Evolutionary conservation across 1,140 invertebrate genomes (phyloP).

Genomic region (Ceratina australensis): DNA sequence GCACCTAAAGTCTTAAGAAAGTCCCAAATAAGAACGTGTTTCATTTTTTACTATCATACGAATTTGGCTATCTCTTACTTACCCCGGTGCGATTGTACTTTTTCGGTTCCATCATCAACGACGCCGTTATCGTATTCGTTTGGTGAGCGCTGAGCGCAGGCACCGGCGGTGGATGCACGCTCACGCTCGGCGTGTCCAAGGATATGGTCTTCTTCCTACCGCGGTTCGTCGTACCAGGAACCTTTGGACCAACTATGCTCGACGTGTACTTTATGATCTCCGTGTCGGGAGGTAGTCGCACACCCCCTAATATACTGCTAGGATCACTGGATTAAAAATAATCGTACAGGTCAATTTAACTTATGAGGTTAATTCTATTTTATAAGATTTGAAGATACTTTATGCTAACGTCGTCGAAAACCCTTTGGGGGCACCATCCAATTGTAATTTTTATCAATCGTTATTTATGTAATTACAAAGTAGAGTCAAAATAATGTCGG

Average conservation of each 20-base stretch:
- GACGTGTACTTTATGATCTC: slow-evolving; percentile 94
- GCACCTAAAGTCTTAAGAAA: neutral
- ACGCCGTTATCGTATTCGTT: slow-evolving; percentile 69
- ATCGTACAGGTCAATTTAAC: neutral
- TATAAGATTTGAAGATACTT: neutral
- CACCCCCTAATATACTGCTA: slow-evolving; percentile 88
- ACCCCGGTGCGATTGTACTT: slow-evolving; percentile 76
- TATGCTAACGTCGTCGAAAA: neutral
- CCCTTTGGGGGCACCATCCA: neutral
- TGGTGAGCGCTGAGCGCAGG: slow-evolving; percentile 73
- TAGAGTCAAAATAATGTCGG: neutral
- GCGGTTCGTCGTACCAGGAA: slow-evolving; percentile 89
- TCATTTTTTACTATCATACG: too few relatives aligned
- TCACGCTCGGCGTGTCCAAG: slow-evolving; percentile 88
- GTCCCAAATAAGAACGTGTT: too few relatives aligned
- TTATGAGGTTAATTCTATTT: neutral
- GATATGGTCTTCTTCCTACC: slow-evolving; percentile 93
- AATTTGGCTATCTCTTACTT: neutral
- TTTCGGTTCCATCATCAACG: slow-evolving; percentile 73
- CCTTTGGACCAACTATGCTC: slow-evolving; percentile 89
- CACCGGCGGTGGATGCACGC: slow-evolving; percentile 79
- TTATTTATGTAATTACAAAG: neutral
- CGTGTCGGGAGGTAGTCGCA: slow-evolving; percentile 91
- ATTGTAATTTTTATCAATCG: neutral
- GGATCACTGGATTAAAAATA: slow-evolving; percentile 82